Evolutionary conservation across 2,888 invertebrate species (phyloP), one percentile per base, ranked within the genome.

Genomic region (Ptilodon capucinus): DNA sequence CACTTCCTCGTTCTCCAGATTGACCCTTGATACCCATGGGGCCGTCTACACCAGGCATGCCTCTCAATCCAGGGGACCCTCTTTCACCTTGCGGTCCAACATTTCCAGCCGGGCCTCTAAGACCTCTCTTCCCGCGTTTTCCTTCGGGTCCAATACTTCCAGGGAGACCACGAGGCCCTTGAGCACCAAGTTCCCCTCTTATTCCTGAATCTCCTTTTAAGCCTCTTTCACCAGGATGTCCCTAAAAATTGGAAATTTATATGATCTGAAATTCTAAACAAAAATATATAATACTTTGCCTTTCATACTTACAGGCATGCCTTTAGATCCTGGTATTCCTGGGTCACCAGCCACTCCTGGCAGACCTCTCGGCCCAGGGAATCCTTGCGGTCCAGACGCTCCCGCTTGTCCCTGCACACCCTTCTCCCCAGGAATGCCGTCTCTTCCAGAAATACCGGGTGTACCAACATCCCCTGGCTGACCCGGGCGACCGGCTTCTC

Each of bases 361-460:
- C 2, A 94, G 92, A 9, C 97, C 97, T 65, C 96, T 91, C 1
- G 95, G 93, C 16, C 97, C 97, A 0, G 96, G 96, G 76, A 96
- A 96, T 3, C 97, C 97, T 71, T 96, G 95, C 1, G 94, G 92
- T 0, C 96, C 97, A 4, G 94, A 83, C 1, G 93, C 78, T n/a
- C 97, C 97, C 9, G 92, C 80, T 46, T 94, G 91, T 13, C 97
- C 97, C 36, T 93, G 89, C 30, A 92, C 92, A 19, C 97, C 97
- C 71, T 97, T 97, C 63, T 97, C 96, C 30, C 97, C 97, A 0
- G 94, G 92, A n/a, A 90, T 80, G 2, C 97, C 97, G 75, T 97
- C 96, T 79, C 94, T 94, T 9, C 97, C 97, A n/a, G 95, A 86
- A 11, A 93, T 86, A 1, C 97, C 97, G 16, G 93, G 92, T 0